phyloP scores from a whole-genome alignment of 2,113 vertebrate species.

The Pygoscelis antarcticus region DNA sequence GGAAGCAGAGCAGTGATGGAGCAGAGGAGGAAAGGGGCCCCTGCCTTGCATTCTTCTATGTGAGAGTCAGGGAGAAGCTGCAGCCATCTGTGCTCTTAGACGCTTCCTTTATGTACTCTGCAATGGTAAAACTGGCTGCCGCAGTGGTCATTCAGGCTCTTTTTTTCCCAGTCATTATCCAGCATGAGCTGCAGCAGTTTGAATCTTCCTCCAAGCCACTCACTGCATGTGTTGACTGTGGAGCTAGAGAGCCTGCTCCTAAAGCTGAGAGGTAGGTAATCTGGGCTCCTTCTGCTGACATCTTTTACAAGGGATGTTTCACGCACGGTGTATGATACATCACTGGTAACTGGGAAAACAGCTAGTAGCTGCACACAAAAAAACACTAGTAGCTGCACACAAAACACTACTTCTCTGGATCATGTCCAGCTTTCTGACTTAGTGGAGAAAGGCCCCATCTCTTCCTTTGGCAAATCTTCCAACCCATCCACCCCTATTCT shows the following conservation, averaged over 20 bases:
- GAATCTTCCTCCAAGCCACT: background rate
- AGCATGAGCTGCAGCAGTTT: background rate
- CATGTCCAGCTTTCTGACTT: background rate
- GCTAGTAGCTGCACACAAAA: background rate
- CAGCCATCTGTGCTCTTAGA: background rate
- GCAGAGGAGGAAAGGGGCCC: constrained; percentile 15
- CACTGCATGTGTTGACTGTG: background rate
- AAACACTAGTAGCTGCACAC: background rate
- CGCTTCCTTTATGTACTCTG: background rate
- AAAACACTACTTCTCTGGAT: background rate
- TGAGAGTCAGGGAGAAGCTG: constrained; percentile 26
- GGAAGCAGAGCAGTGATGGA: background rate
- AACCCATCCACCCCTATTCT: background rate
- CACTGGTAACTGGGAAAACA: background rate
- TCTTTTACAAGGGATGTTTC: background rate
- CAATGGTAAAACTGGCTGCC: background rate
- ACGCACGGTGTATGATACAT: background rate
- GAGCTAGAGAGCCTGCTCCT: background rate
- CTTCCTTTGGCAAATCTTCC: background rate
- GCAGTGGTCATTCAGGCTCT: background rate
- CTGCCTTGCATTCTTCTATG: background rate
- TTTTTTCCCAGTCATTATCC: fast-evolving
- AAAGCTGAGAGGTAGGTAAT: background rate
- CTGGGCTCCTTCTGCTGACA: background rate
- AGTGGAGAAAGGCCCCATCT: background rate